Percentiles rank a stretch among this genome's conserved stretches.
Conservation (phyloP, 2,888 invertebrate species). For the Pasiphila rectangulata region DNA sequence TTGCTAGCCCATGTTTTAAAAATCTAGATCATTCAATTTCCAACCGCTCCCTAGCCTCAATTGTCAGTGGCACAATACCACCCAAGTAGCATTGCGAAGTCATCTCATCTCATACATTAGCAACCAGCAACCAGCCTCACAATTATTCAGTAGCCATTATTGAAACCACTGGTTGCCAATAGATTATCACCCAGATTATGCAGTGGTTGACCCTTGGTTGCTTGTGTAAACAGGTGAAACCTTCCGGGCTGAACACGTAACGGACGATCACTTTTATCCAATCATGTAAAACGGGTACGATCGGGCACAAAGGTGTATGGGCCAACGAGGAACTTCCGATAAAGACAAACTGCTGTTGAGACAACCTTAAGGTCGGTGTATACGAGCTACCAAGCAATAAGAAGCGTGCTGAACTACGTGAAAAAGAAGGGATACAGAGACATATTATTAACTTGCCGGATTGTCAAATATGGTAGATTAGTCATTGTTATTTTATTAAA, state of each 20-base stretch:
- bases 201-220: constrained; percentile 11
- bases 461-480: no score
- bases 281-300: background rate
- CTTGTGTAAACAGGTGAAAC: constrained; percentile 18
- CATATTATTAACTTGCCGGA: no score
- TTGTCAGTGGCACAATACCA: constrained; percentile 10
- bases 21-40: no score
- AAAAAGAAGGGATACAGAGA: no score
- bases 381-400: no score
- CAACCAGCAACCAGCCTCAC: constrained; percentile 1
- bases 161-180: constrained; percentile 10
- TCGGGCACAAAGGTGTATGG: background rate
- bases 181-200: constrained; percentile 17
- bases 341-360: background rate
- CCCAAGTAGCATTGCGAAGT: constrained; percentile 16
- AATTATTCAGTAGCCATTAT: constrained; percentile 20
- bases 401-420: no score
- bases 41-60: background rate
- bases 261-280: constrained; percentile 1
- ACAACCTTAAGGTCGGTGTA: no score
- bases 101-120: constrained; percentile 13
- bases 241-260: background rate
- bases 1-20: no score
- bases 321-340: background rate
- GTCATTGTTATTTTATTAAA: no score